A percentile compares a stretch with the other conserved stretches of the same genome.
Evolutionary conservation across 2,888 invertebrate genomes (phyloP).

Genomic region (Drymonia ruficornis): DNA sequence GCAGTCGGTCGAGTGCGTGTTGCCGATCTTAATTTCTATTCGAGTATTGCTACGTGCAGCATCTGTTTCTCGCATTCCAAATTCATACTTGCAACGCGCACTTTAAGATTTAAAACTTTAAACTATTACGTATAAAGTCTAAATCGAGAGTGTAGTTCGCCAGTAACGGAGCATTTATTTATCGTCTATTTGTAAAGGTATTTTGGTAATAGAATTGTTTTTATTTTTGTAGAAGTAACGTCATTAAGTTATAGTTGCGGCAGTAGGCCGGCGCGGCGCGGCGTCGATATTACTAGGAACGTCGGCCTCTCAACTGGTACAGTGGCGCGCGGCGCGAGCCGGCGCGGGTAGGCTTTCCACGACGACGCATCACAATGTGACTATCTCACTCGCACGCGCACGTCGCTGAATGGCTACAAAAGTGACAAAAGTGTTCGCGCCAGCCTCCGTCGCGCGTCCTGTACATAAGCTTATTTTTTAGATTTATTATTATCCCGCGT

Average conservation of each 20-base stretch:
- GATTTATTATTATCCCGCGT: slow-evolving; percentile 4
- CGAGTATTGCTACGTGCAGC: neutral
- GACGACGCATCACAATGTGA: neutral
- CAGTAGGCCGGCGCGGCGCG: neutral
- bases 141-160: slow-evolving; percentile 10
- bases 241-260: slow-evolving; percentile 14
- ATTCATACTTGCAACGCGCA: slow-evolving; percentile 6
- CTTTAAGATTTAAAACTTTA: neutral
- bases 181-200: slow-evolving; percentile 37
- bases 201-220: slow-evolving; percentile 37
- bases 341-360: neutral
- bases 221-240: slow-evolving; percentile 36
- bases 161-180: slow-evolving; percentile 53
- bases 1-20: too few relatives aligned
- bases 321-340: neutral
- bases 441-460: neutral
- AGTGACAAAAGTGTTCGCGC: neutral
- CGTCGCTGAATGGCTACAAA: too few relatives aligned
- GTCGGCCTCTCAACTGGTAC: neutral
- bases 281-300: neutral
- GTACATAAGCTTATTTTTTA: slow-evolving; percentile 5
- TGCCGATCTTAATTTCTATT: neutral
- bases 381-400: neutral
- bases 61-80: slow-evolving; percentile 23
- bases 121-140: neutral